Conservation (phyloP, 2,797 vertebrate genomes). For the Clarias platycephalus region DNA sequence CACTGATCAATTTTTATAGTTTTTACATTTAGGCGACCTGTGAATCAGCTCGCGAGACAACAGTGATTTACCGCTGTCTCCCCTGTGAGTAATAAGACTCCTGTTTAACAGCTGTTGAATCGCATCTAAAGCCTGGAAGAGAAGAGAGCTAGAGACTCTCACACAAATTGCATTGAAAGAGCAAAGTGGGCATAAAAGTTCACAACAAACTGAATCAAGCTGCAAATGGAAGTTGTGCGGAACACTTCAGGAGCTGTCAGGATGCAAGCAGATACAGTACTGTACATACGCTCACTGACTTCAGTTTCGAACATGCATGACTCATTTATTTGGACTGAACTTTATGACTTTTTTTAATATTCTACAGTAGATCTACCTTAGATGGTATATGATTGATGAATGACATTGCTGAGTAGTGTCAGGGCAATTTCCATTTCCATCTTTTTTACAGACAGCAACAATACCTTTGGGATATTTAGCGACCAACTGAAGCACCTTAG, state of each 20-base stretch:
- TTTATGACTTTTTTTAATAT: background rate
- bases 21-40: conserved; percentile 43
- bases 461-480: background rate
- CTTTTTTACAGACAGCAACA: background rate
- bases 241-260: conserved; percentile 27
- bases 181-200: conserved; percentile 68
- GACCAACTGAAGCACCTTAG: background rate
- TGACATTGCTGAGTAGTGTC: background rate
- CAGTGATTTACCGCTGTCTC: conserved; percentile 56
- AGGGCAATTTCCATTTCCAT: background rate
- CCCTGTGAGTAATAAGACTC: conserved; percentile 58
- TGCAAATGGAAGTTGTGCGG: conserved; percentile 41
- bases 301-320: conserved; percentile 1
- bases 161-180: conserved; percentile 69
- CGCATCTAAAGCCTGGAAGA: conserved; percentile 56
- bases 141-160: conserved; percentile 64
- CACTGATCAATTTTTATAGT: conserved; percentile 32
- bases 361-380: background rate
- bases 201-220: conserved; percentile 66
- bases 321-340: background rate
- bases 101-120: conserved; percentile 63
- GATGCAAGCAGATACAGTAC: conserved; percentile 32
- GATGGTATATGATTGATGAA: background rate
- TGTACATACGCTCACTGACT: background rate
- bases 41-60: conserved; percentile 29